Percentiles rank a stretch among this genome's conserved stretches.
phyloP scores from a whole-genome alignment of 2,113 vertebrate species.

The Peromyscus polionotus region DNA sequence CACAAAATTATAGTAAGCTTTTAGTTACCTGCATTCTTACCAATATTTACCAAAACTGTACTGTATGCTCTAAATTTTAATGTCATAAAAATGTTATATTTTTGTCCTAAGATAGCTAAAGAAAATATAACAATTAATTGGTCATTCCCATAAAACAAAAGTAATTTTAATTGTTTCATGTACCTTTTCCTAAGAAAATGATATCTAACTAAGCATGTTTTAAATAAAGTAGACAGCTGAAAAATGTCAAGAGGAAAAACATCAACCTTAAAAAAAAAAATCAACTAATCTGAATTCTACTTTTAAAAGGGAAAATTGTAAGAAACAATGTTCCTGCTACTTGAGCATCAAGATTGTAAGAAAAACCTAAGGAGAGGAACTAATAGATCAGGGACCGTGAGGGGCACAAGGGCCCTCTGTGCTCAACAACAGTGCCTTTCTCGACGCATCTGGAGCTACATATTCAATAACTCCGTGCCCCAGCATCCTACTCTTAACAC shows the following conservation, averaged over 20 bases:
- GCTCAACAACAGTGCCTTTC: not conserved
- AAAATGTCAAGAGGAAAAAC: conserved; percentile 1
- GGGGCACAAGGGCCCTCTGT: not conserved
- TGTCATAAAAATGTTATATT: not conserved
- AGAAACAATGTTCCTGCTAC: not conserved
- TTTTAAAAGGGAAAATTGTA: not conserved
- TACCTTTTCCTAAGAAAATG: conserved; percentile 22
- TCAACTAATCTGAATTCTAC: not conserved
- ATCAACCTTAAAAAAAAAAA: not conserved
- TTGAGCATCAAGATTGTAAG: not conserved
- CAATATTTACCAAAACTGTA: not conserved
- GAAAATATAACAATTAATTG: conserved; percentile 12
- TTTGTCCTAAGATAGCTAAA: not conserved
- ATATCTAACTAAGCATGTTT: not conserved
- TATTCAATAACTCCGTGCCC: not conserved
- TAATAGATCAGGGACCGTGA: not conserved
- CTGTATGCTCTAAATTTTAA: conserved; percentile 14
- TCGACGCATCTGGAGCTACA: not conserved
- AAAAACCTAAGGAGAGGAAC: not conserved
- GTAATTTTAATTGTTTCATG: conserved; percentile 30
- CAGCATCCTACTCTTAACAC: not conserved
- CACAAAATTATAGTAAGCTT: not conserved
- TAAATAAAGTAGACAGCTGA: not conserved
- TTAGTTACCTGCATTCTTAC: conserved; percentile 19
- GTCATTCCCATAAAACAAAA: conserved; percentile 8